These are phyloP conservation scores for Cricetomys ansorgei DNA, from an alignment of 2,113 vertebrate species.

Conservation along the genomic window DNA sequence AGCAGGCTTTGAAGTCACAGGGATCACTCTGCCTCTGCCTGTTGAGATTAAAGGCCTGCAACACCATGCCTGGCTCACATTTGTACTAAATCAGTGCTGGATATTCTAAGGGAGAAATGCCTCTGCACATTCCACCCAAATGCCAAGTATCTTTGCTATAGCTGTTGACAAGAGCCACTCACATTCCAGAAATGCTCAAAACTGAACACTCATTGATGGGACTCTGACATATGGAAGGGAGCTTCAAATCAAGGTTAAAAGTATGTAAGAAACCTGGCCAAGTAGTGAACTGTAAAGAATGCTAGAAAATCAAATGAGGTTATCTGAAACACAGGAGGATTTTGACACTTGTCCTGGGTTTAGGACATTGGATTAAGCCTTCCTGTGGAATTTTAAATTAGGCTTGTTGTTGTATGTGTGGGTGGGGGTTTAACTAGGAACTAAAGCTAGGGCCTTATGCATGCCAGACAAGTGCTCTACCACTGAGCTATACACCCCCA, in stretches of 20 bases:
- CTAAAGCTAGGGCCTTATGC: not conserved
- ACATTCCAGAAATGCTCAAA: not conserved
- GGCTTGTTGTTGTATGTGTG: not conserved
- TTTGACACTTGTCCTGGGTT: not conserved
- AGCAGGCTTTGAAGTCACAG: not conserved
- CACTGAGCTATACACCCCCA: not conserved
- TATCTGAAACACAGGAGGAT: not conserved
- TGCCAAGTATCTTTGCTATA: not conserved
- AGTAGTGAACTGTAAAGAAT: not conserved
- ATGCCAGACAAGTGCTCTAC: not conserved
- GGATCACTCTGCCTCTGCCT: not conserved
- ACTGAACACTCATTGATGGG: too few species aligned
- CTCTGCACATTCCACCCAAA: fast-evolving
- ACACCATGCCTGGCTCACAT: not conserved
- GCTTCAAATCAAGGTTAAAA: not conserved
- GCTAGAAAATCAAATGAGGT: not conserved
- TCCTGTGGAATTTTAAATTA: not conserved
- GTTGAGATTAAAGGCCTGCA: not conserved
- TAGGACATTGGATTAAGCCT: not conserved
- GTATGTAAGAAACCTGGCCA: not conserved
- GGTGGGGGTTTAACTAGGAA: not conserved
- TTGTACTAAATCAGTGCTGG: not conserved
- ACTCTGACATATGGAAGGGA: not conserved
- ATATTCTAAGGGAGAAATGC: not conserved
- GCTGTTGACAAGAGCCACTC: not conserved